Conservation (phyloP, 2,113 vertebrate genomes). For the Garra rufa region DNA sequence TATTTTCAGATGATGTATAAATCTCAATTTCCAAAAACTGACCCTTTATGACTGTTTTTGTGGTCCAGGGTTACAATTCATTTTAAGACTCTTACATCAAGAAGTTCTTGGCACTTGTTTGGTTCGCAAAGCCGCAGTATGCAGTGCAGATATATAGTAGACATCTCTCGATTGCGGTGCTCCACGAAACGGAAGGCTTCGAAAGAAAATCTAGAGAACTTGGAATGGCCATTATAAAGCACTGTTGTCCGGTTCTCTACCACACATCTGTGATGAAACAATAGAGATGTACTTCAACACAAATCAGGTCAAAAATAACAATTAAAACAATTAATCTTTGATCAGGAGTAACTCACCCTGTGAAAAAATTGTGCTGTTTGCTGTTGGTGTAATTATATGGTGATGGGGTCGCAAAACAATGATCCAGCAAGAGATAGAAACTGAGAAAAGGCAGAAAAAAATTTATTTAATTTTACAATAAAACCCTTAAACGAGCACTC, state of each 20-base stretch:
- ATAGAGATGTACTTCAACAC: background rate
- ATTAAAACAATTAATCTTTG: background rate
- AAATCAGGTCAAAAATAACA: background rate
- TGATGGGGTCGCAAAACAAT: conserved; percentile 77
- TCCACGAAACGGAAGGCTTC: conserved; percentile 80
- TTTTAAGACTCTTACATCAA: conserved; percentile 62
- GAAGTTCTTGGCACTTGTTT: conserved; percentile 67
- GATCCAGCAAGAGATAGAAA: conserved; percentile 77
- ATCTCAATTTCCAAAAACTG: no score
- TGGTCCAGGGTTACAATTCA: no score
- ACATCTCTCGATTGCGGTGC: conserved; percentile 69
- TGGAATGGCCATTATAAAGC: conserved; percentile 68
- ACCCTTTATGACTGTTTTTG: no score
- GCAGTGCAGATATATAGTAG: conserved; percentile 78
- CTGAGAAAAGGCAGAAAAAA: conserved; percentile 56
- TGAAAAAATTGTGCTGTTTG: conserved; percentile 71
- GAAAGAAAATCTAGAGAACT: conserved; percentile 70
- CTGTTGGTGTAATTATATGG: conserved; percentile 63
- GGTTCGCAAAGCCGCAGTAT: conserved; percentile 78
- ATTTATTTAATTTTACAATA: background rate
- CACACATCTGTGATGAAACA: conserved; percentile 65
- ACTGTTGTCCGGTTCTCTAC: conserved; percentile 59
- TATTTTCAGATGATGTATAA: no score
- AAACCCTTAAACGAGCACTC: no score
- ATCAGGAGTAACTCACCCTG: conserved; percentile 63